Base-by-base conservation (phyloP, 2,113 vertebrate genomes). In the Trematocara nigrifrons region DNA sequence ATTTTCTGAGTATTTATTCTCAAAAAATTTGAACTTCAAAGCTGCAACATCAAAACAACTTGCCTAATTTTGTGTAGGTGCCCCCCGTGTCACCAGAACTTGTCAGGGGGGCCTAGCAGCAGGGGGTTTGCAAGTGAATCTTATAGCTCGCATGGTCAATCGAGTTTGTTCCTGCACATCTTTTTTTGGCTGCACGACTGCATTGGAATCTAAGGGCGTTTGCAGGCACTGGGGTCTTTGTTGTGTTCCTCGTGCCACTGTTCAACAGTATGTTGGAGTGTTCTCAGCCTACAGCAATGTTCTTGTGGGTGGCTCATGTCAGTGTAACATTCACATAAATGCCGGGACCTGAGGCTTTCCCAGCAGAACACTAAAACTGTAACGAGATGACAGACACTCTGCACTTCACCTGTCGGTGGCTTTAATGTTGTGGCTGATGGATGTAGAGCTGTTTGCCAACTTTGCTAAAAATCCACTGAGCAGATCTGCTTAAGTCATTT, bases 401-500 rank as follows among this genome's bases (percentile, higher is more conserved):
- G 26, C 42, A 49, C 69, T 49, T 31, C 26, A 76, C 69, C 45
- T 76, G 71, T 51, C 71, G 9, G 69, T 31, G 71, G 71, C 51
- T 51, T 76, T 76, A 76, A 49, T 76, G 45, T 31, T 76, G 15
- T 76, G 26, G 26, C 42, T 76, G 69, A 49, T 11, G 22, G 42
- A 49, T 47, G 42, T 76, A n/a, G 45, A 49, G 42, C 45, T 31
- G 26, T 29, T 71, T 10, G 69, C 64, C 40, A 77, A 29, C 22
- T 79, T 22, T 42, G 31, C 47, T 59, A n/a, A 35, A 66, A 20
- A 79, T 77, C 64, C 38, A 29, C 77, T 29, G 11, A 22, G 74
- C 86, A 87, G 57, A 84, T 45, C 83, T 45, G 29, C 87, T 83
- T 86, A 81, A 89, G 69, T 78, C 84, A 83, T 82, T 90, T 84